These are phyloP conservation scores for Drosophila pullipes DNA, from an alignment of 2,888 invertebrate species.

Conservation along the genomic window DNA sequence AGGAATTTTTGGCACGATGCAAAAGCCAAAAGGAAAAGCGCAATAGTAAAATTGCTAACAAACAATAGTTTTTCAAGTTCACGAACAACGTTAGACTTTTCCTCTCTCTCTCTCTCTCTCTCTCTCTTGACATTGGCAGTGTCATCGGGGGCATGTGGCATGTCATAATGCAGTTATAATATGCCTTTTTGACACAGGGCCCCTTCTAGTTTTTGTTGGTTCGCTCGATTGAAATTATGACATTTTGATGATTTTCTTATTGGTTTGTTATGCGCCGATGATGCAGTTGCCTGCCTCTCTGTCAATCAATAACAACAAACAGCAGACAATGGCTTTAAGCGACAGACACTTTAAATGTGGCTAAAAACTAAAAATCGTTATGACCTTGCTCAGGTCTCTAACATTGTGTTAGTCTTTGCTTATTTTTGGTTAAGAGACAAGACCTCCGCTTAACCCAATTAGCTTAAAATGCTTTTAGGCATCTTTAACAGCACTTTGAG, in stretches of 20 bases:
- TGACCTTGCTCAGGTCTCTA: constrained; percentile 29
- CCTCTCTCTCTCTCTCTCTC: constrained; percentile 1
- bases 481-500: constrained; percentile 30
- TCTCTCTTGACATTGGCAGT: constrained; percentile 35
- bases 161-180: constrained; percentile 82
- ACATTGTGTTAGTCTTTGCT: constrained; percentile 28
- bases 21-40: constrained; percentile 31
- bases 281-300: constrained; percentile 33
- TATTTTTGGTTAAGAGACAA: constrained; percentile 10
- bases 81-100: constrained; percentile 41
- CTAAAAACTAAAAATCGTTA: not conserved
- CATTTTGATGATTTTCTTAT: constrained; percentile 84
- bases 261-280: constrained; percentile 73
- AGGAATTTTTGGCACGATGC: constrained; percentile 49
- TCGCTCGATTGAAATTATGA: constrained; percentile 79
- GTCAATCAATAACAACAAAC: constrained; percentile 51
- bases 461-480: constrained; percentile 40
- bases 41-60: constrained; percentile 29
- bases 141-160: constrained; percentile 62
- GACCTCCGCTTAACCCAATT: constrained; percentile 42
- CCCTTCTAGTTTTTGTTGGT: constrained; percentile 13
- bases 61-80: constrained; percentile 65
- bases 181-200: constrained; percentile 65
- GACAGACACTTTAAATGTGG: constrained; percentile 45
- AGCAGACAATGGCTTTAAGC: constrained; percentile 31